Conservation (phyloP, 1,140 invertebrate species). For the Sinella curviseta region DNA sequence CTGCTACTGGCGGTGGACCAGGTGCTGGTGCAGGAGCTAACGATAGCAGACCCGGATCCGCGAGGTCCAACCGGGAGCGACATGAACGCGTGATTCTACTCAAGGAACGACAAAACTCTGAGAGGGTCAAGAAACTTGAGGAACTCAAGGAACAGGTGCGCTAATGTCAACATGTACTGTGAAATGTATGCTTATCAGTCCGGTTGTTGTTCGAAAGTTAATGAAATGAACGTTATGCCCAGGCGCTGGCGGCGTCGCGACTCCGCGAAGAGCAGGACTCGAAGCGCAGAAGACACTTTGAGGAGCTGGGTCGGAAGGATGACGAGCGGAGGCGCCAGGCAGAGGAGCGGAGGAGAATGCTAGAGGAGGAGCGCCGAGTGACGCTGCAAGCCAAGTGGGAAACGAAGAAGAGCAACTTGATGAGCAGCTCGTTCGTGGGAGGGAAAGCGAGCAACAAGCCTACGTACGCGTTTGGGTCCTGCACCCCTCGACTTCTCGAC, state of each 20-base stretch:
- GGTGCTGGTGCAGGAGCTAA: not conserved
- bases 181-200: not conserved
- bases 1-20: not conserved
- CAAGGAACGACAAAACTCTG: conserved; percentile 44
- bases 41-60: conserved; percentile 1
- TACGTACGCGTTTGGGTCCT: conserved; percentile 45
- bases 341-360: conserved; percentile 39
- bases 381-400: conserved; percentile 42
- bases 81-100: not conserved
- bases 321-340: conserved; percentile 45
- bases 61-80: not conserved
- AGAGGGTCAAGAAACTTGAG: conserved; percentile 47
- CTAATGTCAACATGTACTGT: no score
- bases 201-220: not conserved
- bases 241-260: conserved; percentile 41
- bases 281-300: conserved; percentile 43
- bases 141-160: conserved; percentile 48
- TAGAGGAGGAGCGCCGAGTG: conserved; percentile 43
- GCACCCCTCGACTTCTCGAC: conserved; percentile 46
- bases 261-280: conserved; percentile 45
- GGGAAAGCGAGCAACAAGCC: conserved; percentile 27
- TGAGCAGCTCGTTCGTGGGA: not conserved
- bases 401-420: conserved; percentile 16
- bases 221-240: not conserved
- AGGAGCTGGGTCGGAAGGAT: conserved; percentile 44